These are phyloP conservation scores for Euwallacea similis DNA, from an alignment of 1,140 invertebrate genomes.

Conservation along the genomic window DNA sequence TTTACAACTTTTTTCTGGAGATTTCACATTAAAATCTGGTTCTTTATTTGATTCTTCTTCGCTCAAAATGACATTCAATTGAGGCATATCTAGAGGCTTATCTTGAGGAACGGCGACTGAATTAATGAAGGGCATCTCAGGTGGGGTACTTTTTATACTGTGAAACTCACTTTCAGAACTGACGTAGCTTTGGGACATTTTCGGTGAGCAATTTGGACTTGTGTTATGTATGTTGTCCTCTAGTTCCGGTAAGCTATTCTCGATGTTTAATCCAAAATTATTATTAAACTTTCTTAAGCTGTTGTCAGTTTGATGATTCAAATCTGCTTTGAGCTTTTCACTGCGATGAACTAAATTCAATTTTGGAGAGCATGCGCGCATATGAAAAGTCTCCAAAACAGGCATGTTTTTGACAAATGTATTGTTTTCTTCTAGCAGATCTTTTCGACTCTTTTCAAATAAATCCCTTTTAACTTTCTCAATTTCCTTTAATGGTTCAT, in stretches of 20 bases:
- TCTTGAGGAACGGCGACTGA: not conserved
- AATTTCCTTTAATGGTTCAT: conserved; percentile 32
- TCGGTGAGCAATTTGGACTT: no score
- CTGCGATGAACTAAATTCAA: no score
- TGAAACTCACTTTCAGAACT: not conserved
- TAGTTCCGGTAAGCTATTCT: not conserved
- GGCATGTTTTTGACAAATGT: conserved; percentile 9
- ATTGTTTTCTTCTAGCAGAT: not conserved
- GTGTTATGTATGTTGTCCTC: not conserved
- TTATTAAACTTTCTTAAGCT: no score
- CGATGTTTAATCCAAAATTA: not conserved
- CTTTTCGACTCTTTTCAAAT: conserved; percentile 15
- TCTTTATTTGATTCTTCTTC: conserved; percentile 5
- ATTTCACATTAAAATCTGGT: not conserved
- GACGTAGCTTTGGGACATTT: no score
- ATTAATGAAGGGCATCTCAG: no score
- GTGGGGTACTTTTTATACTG: not conserved
- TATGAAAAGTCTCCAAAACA: conserved; percentile 8
- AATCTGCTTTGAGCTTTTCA: no score
- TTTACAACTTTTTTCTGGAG: not conserved
- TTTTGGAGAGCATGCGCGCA: not conserved
- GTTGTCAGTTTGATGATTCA: no score
- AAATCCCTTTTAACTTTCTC: conserved; percentile 32
- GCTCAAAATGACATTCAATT: conserved; percentile 21
- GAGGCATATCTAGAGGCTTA: conserved; percentile 29